Percentiles rank a stretch among this genome's conserved stretches.
Evolutionary conservation across 2,888 invertebrate species (phyloP).

Genomic region (Meiosimyza decipiens): DNA sequence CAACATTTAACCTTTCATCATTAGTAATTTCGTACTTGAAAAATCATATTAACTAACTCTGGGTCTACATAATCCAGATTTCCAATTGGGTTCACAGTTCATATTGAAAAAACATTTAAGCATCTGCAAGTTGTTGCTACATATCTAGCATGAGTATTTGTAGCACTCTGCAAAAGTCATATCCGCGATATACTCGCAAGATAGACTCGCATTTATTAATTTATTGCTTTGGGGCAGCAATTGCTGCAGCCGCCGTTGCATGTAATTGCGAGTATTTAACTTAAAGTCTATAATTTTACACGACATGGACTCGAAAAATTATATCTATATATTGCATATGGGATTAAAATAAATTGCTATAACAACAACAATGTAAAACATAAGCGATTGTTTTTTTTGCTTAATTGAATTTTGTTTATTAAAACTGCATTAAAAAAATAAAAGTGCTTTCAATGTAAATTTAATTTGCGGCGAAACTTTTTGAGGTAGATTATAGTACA

Average conservation of each 20-base stretch:
- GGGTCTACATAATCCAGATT: no score
- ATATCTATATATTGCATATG: no score
- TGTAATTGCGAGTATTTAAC: constrained; percentile 35
- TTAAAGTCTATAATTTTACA: constrained; percentile 35
- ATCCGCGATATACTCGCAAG: constrained; percentile 15
- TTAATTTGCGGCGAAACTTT: no score
- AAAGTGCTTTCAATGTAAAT: no score
- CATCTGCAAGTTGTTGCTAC: background rate
- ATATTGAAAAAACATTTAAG: background rate
- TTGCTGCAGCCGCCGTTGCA: constrained; percentile 1
- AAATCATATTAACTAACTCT: no score
- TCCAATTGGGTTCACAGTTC: background rate
- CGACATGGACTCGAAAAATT: constrained; percentile 2
- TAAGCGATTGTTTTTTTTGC: no score
- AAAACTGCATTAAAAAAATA: no score
- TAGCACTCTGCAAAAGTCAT: constrained; percentile 12
- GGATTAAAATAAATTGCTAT: background rate
- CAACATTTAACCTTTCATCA: no score
- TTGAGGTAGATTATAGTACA: no score
- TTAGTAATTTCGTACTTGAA: no score
- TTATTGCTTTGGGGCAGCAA: constrained; percentile 20
- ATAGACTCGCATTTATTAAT: constrained; percentile 31
- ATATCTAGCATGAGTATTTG: background rate
- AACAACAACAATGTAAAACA: constrained; percentile 1
- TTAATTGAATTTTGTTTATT: no score